These are phyloP conservation scores for Pseudois nayaur DNA, from an alignment of 2,113 vertebrate genomes.

Conservation along the genomic window DNA sequence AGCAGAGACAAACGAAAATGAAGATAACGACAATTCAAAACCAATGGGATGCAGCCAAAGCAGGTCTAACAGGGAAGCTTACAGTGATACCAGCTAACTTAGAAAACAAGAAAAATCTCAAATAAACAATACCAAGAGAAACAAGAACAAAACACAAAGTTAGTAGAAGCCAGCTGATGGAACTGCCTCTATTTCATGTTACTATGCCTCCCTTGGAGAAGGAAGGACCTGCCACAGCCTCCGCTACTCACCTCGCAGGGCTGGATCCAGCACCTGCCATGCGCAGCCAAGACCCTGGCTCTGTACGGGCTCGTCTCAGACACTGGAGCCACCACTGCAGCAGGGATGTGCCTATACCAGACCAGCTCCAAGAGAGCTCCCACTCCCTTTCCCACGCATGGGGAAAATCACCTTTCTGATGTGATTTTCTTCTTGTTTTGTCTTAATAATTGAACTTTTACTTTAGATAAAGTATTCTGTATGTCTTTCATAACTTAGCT, in stretches of 20 bases:
- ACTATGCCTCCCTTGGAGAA: not conserved
- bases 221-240: not conserved
- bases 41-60: not conserved
- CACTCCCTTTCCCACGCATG: not conserved
- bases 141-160: not conserved
- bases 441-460: not conserved
- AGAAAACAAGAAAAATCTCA: not conserved
- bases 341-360: not conserved
- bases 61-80: not conserved
- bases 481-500: not conserved
- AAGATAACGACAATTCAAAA: not conserved
- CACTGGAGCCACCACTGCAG: not conserved
- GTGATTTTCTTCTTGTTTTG: not conserved
- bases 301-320: fast-evolving
- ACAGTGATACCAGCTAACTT: not conserved
- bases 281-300: not conserved
- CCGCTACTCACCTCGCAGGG: not conserved
- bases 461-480: not conserved
- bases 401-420: not conserved
- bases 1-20: not conserved
- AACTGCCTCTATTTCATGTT: not conserved
- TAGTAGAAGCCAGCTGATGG: not conserved
- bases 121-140: not conserved
- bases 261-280: not conserved
- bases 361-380: not conserved